Evolutionary conservation across 30 jellyfish, hydroid and myxozoan genomes (phyloP), one percentile per base, ranked within the genome.

Genomic region (Aurelia aurita complex sp. Pacific): DNA sequence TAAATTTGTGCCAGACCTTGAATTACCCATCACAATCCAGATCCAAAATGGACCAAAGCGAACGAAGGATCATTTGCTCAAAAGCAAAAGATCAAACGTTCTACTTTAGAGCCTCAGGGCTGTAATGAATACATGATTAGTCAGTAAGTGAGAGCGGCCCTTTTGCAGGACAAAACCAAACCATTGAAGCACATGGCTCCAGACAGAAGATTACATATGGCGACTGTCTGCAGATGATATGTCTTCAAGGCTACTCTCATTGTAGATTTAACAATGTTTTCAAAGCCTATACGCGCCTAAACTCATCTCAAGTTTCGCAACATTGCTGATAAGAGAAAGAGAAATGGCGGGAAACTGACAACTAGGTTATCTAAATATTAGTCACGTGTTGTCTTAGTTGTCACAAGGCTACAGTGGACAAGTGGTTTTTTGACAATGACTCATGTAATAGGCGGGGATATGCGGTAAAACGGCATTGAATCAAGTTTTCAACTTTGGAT

Each of bases 141-240:
- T 0, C 33, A 10, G 29, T 38, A 6, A 16, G 54, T 52, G 19
- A 73, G 68, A 9, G 89, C 89, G 89, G 89, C 42, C 38, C 52
- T 60, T 79, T 79, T 79, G 73, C 70, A 64, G 89, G 89, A 79
- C 89, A 53, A 35, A 11, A 38, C 60, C 34, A 23, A 57, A 75
- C 81, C 79, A 62, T 64, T 66, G 53, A 50, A 46, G 89, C 67
- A 54, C 73, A 72, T 18, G 71, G 33, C 81, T 9, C 38, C 89
- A 79, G 89, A 79, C 89, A 66, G 80, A 12, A 79, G 89, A 79
- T 79, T 79, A 79, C 89, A n/a, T 33, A 64, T 64, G 89, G 89
- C 89, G 89, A 79, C 89, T 53, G 87, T 77, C 87, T 77, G 52
- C 57, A 61, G 70, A 3, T 61, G 70, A 61, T 61, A 61, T 61